Conservation (phyloP, 2,113 vertebrate genomes). For the Todiramphus chloris region DNA sequence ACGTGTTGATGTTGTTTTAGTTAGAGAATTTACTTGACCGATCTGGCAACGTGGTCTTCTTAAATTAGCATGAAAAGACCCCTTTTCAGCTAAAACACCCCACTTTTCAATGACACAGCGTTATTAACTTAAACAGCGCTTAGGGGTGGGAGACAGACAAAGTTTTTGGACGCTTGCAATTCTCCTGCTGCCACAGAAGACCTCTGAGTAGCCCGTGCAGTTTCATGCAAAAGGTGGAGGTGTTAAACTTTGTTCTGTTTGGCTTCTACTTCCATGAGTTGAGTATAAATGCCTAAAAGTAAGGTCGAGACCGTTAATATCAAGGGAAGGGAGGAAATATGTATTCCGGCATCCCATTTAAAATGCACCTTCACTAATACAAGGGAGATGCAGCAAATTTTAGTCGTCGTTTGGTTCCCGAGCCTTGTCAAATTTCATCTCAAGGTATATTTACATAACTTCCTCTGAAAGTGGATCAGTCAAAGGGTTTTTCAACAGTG, state of each 20-base stretch:
- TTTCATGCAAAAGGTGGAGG: background rate
- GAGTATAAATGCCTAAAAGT: background rate
- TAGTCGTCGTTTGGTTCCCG: background rate
- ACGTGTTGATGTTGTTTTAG: constrained; percentile 9
- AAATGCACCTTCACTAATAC: background rate
- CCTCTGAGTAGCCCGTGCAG: background rate
- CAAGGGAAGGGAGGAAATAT: background rate
- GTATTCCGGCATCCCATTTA: background rate
- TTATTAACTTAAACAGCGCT: background rate
- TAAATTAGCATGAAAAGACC: background rate
- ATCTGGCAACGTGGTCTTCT: background rate
- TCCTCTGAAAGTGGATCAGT: background rate
- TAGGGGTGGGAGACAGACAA: background rate
- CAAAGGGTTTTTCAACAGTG: background rate
- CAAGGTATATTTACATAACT: background rate
- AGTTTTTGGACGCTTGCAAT: background rate
- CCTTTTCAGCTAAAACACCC: background rate
- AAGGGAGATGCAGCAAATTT: background rate
- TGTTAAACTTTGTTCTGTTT: background rate
- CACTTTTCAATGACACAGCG: background rate
- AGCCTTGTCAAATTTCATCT: background rate
- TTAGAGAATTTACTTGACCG: background rate
- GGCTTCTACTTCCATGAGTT: background rate
- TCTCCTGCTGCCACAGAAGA: background rate
- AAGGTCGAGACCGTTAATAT: background rate